Conservation (phyloP, 2,797 vertebrate genomes). For the Apodemus agrarius region DNA sequence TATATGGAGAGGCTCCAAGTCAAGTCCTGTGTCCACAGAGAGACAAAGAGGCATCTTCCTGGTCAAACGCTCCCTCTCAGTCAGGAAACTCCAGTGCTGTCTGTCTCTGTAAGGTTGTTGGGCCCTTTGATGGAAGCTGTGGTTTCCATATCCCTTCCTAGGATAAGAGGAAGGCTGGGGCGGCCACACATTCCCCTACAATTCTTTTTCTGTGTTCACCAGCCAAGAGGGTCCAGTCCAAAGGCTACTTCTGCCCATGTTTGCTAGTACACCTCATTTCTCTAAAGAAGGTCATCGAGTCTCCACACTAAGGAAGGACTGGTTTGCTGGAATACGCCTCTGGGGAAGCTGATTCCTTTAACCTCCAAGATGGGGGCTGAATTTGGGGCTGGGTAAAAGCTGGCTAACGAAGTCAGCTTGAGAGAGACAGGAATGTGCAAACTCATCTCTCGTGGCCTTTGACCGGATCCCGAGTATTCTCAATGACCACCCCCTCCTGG, state of each 20-base stretch:
- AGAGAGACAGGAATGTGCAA: background rate
- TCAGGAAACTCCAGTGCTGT: fast-evolving
- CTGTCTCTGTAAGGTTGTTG: no score
- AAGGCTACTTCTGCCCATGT: background rate
- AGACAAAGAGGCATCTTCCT: fast-evolving
- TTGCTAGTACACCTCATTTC: fast-evolving
- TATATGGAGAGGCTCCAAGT: fast-evolving
- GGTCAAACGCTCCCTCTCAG: fast-evolving
- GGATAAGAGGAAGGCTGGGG: background rate
- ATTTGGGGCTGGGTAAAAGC: background rate
- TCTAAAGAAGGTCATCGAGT: background rate
- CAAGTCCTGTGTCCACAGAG: background rate
- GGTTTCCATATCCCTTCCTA: fast-evolving
- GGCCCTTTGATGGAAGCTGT: background rate
- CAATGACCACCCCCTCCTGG: no score
- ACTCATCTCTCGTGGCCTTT: background rate
- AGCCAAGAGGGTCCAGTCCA: background rate
- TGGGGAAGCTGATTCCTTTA: fast-evolving
- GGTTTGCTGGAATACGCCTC: fast-evolving
- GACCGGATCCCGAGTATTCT: background rate
- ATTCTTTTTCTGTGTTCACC: background rate
- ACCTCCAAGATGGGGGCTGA: background rate
- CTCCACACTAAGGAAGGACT: fast-evolving
- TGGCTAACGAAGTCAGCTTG: background rate
- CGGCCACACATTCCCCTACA: fast-evolving